A percentile compares a stretch with the other conserved stretches of the same genome.
These are phyloP conservation scores for Prunella fulvescens DNA, from an alignment of 2,113 vertebrate genomes.

Conservation along the genomic window DNA sequence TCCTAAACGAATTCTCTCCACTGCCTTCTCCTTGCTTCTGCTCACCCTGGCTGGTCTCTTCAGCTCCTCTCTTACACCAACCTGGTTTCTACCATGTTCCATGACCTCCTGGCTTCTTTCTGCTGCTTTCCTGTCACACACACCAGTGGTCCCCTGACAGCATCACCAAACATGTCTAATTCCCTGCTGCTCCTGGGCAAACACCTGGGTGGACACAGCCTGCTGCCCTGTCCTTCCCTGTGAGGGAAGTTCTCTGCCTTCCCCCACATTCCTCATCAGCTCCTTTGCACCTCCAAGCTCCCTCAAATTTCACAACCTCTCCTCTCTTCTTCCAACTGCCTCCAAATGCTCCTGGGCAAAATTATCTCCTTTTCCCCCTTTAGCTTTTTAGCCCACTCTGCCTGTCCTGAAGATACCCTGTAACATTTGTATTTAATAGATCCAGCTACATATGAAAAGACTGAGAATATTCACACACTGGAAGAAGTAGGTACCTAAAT, in stretches of 20 bases:
- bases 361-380: background rate
- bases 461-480: background rate
- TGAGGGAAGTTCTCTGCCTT: background rate
- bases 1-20: background rate
- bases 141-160: background rate
- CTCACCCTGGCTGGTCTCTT: background rate
- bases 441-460: background rate
- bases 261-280: background rate
- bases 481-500: background rate
- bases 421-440: background rate
- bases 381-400: background rate
- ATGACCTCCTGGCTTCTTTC: background rate
- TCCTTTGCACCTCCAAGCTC: background rate
- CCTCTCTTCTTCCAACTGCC: background rate
- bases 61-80: background rate
- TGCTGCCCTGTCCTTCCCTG: fast-evolving
- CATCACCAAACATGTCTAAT: background rate
- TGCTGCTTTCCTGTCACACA: background rate
- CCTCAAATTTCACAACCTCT: background rate
- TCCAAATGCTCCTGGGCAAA: background rate
- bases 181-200: background rate
- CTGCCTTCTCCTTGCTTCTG: background rate
- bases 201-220: fast-evolving
- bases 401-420: background rate
- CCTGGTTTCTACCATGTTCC: background rate